Conservation (phyloP, 2,113 vertebrate species). For the Cyrtonyx montezumae region DNA sequence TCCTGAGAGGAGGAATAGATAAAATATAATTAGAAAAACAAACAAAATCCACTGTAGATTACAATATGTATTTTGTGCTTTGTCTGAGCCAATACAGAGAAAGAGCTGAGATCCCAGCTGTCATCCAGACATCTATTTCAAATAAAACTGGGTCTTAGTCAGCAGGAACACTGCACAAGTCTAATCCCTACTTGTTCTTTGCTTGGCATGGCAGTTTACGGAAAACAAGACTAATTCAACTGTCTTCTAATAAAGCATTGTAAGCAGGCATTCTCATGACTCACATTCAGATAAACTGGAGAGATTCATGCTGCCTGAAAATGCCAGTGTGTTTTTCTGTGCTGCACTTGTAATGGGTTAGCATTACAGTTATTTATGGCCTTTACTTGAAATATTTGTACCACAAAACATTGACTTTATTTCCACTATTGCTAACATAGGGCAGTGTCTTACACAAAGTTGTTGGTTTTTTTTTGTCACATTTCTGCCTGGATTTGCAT, state of each 20-base stretch:
- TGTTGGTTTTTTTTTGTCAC: neutral
- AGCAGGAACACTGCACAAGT: neutral
- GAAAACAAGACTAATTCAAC: neutral
- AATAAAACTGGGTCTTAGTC: neutral
- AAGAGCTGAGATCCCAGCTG: neutral
- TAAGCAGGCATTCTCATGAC: neutral
- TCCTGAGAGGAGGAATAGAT: neutral
- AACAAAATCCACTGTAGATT: neutral
- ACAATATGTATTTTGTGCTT: neutral
- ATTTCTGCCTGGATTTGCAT: neutral
- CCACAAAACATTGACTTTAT: neutral
- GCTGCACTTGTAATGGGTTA: neutral
- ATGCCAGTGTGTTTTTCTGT: neutral
- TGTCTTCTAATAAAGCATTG: neutral
- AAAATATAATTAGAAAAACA: neutral
- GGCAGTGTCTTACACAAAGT: neutral
- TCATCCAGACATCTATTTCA: neutral
- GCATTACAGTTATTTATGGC: neutral
- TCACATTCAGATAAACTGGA: neutral
- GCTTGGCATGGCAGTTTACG: neutral
- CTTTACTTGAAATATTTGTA: neutral
- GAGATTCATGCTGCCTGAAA: neutral
- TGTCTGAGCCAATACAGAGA: neutral
- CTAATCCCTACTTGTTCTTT: neutral
- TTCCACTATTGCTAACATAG: neutral